These are phyloP conservation scores for Tachuris rubrigastra DNA, from an alignment of 2,113 vertebrate genomes.

Conservation along the genomic window DNA sequence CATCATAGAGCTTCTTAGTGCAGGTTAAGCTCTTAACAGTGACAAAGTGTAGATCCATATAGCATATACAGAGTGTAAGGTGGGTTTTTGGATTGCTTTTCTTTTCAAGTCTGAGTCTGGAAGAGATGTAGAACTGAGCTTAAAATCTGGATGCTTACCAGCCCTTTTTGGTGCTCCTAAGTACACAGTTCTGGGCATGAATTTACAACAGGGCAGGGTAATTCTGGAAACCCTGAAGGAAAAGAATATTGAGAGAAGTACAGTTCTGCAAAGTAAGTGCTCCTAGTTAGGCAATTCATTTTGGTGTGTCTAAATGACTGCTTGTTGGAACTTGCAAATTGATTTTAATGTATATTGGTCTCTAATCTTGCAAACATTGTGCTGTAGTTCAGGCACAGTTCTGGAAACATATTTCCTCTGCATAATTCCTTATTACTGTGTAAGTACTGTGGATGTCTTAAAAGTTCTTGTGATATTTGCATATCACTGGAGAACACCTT, in stretches of 20 bases:
- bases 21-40: neutral
- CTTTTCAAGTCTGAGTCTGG: neutral
- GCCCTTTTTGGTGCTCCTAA: neutral
- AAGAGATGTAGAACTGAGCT: neutral
- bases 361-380: neutral
- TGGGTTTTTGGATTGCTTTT: neutral
- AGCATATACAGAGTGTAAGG: neutral
- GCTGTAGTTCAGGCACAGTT: neutral
- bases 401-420: neutral
- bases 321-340: slow-evolving; percentile 37
- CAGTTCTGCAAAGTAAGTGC: neutral
- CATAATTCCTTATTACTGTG: neutral
- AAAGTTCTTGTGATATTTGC: neutral
- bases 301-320: slow-evolving; percentile 12
- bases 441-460: neutral
- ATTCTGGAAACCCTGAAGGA: slow-evolving; percentile 35
- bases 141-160: neutral
- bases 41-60: neutral
- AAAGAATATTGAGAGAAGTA: neutral
- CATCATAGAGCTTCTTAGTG: neutral
- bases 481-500: neutral
- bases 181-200: neutral
- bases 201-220: neutral
- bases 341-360: slow-evolving; percentile 33
- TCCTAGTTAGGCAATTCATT: slow-evolving; percentile 35